Evolutionary conservation across 2,113 vertebrate genomes (phyloP).

Genomic region (Pygoscelis antarcticus): DNA sequence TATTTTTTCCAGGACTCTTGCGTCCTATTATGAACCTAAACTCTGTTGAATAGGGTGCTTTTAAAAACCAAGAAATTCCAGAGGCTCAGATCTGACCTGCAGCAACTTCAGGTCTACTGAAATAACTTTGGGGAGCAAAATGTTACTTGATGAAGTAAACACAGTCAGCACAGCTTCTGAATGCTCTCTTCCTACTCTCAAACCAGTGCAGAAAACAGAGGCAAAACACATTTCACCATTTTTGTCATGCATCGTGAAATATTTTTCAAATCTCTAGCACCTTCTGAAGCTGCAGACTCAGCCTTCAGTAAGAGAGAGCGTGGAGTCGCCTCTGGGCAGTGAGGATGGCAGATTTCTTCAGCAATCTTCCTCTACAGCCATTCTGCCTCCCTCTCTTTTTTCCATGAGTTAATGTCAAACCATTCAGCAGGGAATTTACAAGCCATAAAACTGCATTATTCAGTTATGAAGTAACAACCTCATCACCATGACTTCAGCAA

Average conservation of each 20-base stretch:
- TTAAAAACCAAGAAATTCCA: not conserved
- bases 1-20: not conserved
- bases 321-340: not conserved
- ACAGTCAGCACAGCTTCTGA: not conserved
- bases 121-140: not conserved
- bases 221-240: not conserved
- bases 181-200: not conserved
- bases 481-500: conserved; percentile 44
- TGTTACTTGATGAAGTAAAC: not conserved
- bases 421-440: conserved; percentile 15
- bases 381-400: conserved; percentile 14
- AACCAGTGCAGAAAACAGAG: not conserved
- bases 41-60: not conserved
- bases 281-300: not conserved
- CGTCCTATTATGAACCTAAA: not conserved
- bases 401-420: not conserved
- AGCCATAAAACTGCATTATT: conserved; percentile 43
- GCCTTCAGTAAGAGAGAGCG: not conserved
- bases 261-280: not conserved
- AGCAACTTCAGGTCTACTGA: not conserved
- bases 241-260: not conserved
- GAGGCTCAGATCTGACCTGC: not conserved
- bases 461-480: conserved; percentile 48
- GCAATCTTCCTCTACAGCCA: not conserved
- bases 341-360: not conserved